phyloP scores from a whole-genome alignment of 1,140 invertebrate species.

The Macrotrachela quadricornifera region DNA sequence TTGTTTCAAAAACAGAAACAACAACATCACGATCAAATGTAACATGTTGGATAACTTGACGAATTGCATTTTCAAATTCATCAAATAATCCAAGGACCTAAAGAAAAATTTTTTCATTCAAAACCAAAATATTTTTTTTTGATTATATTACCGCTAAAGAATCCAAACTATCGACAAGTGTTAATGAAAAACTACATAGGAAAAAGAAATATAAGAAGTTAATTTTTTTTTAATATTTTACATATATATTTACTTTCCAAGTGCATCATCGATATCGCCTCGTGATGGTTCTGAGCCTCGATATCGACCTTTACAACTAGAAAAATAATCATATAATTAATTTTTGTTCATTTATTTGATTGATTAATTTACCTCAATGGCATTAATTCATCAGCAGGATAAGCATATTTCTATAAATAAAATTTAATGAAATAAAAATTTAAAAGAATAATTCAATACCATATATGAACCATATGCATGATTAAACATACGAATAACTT shows the following conservation, averaged over 20 bases:
- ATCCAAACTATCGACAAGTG: constrained; percentile 77
- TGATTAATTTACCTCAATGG: constrained; percentile 41
- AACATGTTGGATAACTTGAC: constrained; percentile 51
- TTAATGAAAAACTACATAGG: constrained; percentile 54
- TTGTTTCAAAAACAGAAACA: constrained; percentile 96
- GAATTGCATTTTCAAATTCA: constrained; percentile 75
- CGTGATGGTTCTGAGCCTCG: constrained; percentile 51
- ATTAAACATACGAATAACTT: no score
- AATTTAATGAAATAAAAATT: no score
- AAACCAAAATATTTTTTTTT: no score
- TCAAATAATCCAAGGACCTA: constrained; percentile 54
- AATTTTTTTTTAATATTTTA: no score
- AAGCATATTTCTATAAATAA: constrained; percentile 45
- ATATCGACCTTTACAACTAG: constrained; percentile 62
- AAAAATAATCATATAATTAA: no score
- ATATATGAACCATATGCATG: no score
- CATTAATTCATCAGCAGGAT: constrained; percentile 93
- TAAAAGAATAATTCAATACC: no score
- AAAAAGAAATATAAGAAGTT: no score
- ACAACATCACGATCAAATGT: constrained; percentile 77
- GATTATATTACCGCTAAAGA: constrained; percentile 50
- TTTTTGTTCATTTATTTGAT: no score
- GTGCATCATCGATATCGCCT: constrained; percentile 79
- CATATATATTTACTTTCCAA: constrained; percentile 46
- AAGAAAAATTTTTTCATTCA: no score